A percentile compares a stretch with the other conserved stretches of the same genome.
Evolutionary conservation across 2,888 invertebrate genomes (phyloP).

Genomic region (Eupithecia dodoneata): DNA sequence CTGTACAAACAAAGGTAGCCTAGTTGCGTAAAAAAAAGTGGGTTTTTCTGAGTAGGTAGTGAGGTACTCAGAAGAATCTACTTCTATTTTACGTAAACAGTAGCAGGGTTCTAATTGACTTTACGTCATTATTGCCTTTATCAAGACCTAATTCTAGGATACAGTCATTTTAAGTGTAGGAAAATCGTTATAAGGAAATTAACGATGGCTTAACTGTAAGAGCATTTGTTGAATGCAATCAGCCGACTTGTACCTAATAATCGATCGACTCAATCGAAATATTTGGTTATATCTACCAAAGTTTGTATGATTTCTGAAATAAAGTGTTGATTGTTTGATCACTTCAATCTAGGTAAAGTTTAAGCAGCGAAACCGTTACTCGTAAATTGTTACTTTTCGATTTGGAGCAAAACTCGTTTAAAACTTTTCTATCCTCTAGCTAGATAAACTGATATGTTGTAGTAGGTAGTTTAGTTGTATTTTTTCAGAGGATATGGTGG

Average conservation of each 20-base stretch:
- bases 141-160: neutral
- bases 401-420: too few species aligned
- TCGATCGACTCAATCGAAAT: too few species aligned
- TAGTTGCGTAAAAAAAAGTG: neutral
- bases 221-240: neutral
- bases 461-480: too few species aligned
- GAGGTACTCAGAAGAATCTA: neutral
- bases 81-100: neutral
- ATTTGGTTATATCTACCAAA: too few species aligned
- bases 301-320: too few species aligned
- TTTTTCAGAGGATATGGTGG: too few species aligned
- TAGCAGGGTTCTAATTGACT: neutral
- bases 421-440: too few species aligned
- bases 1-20: conserved; percentile 1
- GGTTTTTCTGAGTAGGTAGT: neutral
- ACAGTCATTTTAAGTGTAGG: neutral
- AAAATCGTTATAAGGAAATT: neutral
- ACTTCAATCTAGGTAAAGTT: too few species aligned
- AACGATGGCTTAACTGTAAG: neutral
- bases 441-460: too few species aligned
- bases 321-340: too few species aligned
- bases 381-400: too few species aligned
- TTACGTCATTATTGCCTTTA: neutral
- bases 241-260: neutral
- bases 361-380: too few species aligned